Percentiles rank a stretch among this genome's conserved stretches.
Conservation (phyloP, 2,113 vertebrate species). For the Hydrolagus affinis region DNA sequence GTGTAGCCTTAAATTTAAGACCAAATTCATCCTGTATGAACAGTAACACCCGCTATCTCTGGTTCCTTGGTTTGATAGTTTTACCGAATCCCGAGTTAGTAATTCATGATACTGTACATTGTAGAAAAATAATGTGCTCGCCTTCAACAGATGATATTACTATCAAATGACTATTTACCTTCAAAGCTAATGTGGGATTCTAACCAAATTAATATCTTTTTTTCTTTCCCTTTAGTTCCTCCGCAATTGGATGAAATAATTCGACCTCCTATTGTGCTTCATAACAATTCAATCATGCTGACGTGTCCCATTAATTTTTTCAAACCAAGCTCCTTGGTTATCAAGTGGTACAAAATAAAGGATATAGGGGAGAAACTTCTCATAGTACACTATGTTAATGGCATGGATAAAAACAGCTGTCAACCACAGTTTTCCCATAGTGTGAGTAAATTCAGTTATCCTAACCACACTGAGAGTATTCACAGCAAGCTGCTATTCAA, state of each 20-base stretch:
- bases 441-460: neutral
- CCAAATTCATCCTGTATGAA: too few species aligned
- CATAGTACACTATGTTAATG: neutral
- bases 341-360: constrained; percentile 14
- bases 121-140: too few species aligned
- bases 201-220: neutral
- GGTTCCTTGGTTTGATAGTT: too few species aligned
- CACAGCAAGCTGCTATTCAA: neutral
- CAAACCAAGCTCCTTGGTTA: neutral
- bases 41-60: too few species aligned
- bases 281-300: constrained; percentile 7
- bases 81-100: too few species aligned
- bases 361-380: neutral
- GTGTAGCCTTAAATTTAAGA: too few species aligned
- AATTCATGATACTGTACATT: too few species aligned
- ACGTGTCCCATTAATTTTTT: constrained; percentile 10
- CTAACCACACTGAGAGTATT: neutral
- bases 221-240: constrained; percentile 4
- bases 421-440: neutral
- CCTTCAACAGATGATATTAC: too few species aligned
- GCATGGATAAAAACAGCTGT: neutral
- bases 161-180: neutral
- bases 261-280: neutral
- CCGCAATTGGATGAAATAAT: constrained; percentile 22
- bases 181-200: neutral